Base-by-base conservation (phyloP, 2,797 vertebrate species). In the Euthynnus affinis region DNA sequence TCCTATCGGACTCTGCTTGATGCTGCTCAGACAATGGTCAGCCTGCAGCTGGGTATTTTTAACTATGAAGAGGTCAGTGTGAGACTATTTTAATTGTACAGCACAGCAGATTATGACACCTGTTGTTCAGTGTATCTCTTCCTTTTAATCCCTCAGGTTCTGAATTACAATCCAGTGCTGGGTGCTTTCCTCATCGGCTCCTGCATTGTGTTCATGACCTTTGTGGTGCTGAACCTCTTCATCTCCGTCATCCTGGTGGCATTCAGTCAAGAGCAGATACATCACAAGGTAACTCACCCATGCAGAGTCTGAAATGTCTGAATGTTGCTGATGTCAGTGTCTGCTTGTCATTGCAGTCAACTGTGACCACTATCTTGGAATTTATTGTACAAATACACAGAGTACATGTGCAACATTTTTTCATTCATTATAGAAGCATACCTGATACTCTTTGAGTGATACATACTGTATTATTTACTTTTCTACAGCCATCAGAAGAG, bases 171-270 rank as follows among this genome's bases (percentile, higher is more conserved):
- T 85, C 97, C 97, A 9, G 69, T 99, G 51, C 94, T 99, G 7
- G 97, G 97, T 49, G 97, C 97, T 34, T 96, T 98, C 88, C 92
- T 99, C 78, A 97, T 99, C 46, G 98, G 97, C 69, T 99, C 98
- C 80, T 99, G 97, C 90, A 98, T 99, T 2, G 90, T 98, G 85
- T 99, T 99, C 82, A 97, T 99, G 98, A 99, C 97, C 0, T 99
- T 99, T 87, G 97, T 99, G 84, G 97, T 99, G 53, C 89, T 99
- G 84, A 99, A 99, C 90, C 96, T 99, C 51, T 99, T 99, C 81
- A 98, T 99, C 91, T 99, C 98, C 0, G 97, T 98, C 82, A 98
- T 99, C 85, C 92, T 99, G 78, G 97, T 99, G 89, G 98, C 98
- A 53, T 99, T 99, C 87, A 97, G 93, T 42, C 95, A 99, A 89